phyloP scores from a whole-genome alignment of 35 echinoderm and acorn worm genomes.

The Apostichopus parvimensis region DNA sequence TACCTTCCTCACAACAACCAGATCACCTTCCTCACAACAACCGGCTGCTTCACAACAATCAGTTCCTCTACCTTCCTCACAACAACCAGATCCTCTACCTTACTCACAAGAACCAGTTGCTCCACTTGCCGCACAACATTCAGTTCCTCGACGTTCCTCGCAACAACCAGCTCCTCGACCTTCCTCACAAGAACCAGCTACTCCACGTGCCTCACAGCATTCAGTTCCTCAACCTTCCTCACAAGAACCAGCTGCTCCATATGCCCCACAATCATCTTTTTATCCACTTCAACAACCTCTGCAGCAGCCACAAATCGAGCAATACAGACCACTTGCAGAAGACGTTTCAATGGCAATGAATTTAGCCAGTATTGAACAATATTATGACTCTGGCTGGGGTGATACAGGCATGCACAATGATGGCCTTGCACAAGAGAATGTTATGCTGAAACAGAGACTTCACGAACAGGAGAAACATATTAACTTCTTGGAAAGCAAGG shows the following conservation, averaged over 20 bases:
- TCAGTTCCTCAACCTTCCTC: neutral
- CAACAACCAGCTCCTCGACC: neutral
- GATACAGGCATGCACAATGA: neutral
- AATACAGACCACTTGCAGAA: slow-evolving; percentile 8
- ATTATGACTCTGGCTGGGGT: too few relatives aligned
- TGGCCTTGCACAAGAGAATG: slow-evolving; percentile 7
- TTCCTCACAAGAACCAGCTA: neutral
- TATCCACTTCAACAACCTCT: slow-evolving; percentile 8
- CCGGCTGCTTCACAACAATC: too few relatives aligned
- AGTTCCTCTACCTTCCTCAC: neutral
- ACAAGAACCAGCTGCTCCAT: neutral
- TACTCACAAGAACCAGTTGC: neutral
- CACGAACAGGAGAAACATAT: neutral
- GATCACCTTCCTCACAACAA: too few relatives aligned
- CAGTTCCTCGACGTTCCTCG: neutral
- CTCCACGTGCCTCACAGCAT: neutral
- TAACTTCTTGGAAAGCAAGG: neutral
- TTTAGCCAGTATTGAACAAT: too few relatives aligned
- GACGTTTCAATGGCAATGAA: neutral
- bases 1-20: neutral
- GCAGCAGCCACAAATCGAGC: neutral
- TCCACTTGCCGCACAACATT: neutral
- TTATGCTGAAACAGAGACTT: neutral
- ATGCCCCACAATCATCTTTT: neutral
- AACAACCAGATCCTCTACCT: neutral